Percentiles rank a stretch among this genome's conserved stretches.
Conservation (phyloP, 2,797 vertebrate species). For the Paedocypris micromegethes region DNA sequence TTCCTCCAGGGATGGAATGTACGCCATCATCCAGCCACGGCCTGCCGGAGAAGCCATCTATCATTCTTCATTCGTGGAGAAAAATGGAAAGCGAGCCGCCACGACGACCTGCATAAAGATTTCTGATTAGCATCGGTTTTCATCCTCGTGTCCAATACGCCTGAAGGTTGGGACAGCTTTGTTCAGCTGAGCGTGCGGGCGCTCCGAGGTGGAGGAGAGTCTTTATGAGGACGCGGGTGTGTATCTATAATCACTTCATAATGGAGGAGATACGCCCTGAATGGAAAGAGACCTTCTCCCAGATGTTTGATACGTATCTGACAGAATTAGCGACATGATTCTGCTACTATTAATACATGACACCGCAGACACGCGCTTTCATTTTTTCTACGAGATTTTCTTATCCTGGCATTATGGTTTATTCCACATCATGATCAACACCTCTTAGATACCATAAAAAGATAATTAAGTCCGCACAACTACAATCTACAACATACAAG, state of each 20-base stretch:
- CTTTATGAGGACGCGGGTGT: constrained; percentile 21
- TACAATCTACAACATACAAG: too few relatives aligned
- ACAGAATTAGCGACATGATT: constrained; percentile 3
- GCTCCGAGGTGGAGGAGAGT: constrained; percentile 15
- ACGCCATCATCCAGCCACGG: constrained; percentile 32
- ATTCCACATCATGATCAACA: too few relatives aligned
- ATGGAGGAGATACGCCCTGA: constrained; percentile 13
- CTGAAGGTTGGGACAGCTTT: constrained; percentile 17
- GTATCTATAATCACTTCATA: constrained; percentile 34
- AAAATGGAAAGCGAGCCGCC: constrained; percentile 30
- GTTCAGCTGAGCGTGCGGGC: constrained; percentile 15
- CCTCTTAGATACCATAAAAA: too few relatives aligned
- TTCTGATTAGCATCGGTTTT: constrained; percentile 32
- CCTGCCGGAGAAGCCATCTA: constrained; percentile 55
- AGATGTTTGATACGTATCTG: constrained; percentile 16
- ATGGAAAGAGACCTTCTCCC: constrained; percentile 4
- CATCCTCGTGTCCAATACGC: constrained; percentile 23
- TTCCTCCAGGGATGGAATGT: constrained; percentile 49
- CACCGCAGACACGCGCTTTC: background rate
- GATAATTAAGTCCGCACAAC: too few relatives aligned
- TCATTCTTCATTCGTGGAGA: constrained; percentile 52
- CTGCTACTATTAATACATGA: constrained; percentile 1
- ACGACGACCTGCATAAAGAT: constrained; percentile 28
- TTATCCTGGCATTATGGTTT: too few relatives aligned
- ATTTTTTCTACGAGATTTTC: background rate